Conservation (phyloP, 2,888 invertebrate species). For the Euplexia lucipara region DNA sequence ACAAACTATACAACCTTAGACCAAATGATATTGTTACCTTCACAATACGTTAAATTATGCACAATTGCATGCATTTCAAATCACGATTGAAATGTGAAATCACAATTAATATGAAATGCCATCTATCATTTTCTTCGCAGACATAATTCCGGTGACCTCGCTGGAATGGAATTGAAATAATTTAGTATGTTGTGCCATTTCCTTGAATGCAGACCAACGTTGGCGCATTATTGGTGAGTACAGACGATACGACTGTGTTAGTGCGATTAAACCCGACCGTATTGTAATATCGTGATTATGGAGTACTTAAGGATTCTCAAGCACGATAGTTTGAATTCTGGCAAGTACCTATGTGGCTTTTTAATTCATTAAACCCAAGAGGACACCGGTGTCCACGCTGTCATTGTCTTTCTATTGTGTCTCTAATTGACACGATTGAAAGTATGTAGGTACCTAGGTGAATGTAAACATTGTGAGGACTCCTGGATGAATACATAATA, state of each 20-base stretch:
- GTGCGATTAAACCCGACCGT: conserved; percentile 2
- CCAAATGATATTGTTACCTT: not conserved
- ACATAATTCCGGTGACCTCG: conserved; percentile 53
- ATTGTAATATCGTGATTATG: too few species aligned
- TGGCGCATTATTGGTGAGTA: conserved; percentile 23
- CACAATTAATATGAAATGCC: conserved; percentile 36
- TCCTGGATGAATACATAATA: too few species aligned
- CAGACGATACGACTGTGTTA: conserved; percentile 38
- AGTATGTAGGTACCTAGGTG: too few species aligned
- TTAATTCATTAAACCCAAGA: too few species aligned
- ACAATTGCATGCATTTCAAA: conserved; percentile 6
- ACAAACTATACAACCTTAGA: too few species aligned
- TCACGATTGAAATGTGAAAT: conserved; percentile 25
- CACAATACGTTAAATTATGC: conserved; percentile 14
- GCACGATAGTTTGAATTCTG: too few species aligned
- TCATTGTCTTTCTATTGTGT: too few species aligned
- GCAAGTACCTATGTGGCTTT: too few species aligned
- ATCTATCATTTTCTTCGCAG: conserved; percentile 48
- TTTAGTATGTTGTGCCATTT: conserved; percentile 61
- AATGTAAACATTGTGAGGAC: too few species aligned
- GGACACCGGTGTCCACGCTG: too few species aligned
- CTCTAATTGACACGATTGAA: too few species aligned
- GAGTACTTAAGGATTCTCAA: too few species aligned
- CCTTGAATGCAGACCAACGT: conserved; percentile 58
- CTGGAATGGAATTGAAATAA: conserved; percentile 55